phyloP scores from a whole-genome alignment of 2,113 vertebrate genomes.

The Meles meles region DNA sequence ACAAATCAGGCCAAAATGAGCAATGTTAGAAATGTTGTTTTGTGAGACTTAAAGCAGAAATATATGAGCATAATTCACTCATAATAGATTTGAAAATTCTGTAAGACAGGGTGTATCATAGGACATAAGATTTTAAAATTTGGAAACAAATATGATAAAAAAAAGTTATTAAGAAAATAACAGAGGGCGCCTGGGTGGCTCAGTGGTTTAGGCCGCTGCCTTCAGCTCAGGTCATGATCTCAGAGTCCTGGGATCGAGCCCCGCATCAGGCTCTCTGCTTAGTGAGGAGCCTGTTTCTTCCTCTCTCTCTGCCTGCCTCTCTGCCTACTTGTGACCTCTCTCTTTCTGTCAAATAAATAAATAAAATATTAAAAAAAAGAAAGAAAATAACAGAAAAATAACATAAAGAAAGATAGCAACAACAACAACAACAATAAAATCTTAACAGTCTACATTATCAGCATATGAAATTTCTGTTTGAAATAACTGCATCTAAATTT shows the following conservation, averaged over 20 bases:
- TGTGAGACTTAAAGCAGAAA: neutral
- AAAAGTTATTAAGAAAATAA: neutral
- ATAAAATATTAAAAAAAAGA: neutral
- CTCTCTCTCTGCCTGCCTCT: too few relatives aligned
- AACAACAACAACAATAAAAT: neutral
- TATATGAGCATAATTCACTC: neutral
- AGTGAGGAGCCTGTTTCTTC: too few relatives aligned
- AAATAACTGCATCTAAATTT: neutral
- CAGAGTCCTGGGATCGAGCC: too few relatives aligned
- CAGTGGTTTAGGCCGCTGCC: too few relatives aligned
- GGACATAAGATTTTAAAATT: neutral
- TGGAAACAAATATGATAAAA: neutral
- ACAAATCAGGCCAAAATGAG: neutral
- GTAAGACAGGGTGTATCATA: neutral
- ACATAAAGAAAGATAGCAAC: neutral
- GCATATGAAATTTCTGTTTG: neutral
- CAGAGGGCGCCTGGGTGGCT: too few relatives aligned
- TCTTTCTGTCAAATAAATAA: too few relatives aligned
- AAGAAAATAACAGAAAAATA: neutral
- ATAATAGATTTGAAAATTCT: neutral
- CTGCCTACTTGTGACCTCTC: too few relatives aligned
- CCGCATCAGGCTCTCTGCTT: too few relatives aligned
- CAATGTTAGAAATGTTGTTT: neutral
- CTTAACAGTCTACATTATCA: neutral
- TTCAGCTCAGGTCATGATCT: too few relatives aligned